Evolutionary conservation across 2,888 invertebrate genomes (phyloP), one percentile per base, ranked within the genome.

Genomic region (Meloe dianella): DNA sequence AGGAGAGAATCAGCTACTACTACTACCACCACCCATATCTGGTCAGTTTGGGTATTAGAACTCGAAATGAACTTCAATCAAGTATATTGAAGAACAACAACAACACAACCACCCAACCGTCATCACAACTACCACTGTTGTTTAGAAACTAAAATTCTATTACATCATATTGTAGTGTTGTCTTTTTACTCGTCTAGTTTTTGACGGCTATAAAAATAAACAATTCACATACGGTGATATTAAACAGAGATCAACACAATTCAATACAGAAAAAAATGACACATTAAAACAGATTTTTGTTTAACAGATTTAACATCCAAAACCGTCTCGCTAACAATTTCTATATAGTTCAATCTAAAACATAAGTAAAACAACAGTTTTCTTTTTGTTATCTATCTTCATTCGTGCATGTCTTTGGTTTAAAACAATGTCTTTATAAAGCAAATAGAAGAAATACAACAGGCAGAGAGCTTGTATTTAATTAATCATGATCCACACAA

Each of bases 121-220:
- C 47, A 17, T 5, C 6, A 20, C 47, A 10, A 47, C 47, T 20
- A 47, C 47, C 47, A 47, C 47, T 9, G 8, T n/a, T n/a, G n/a
- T 10, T 22, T 47, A 47, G 27, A n/a, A n/a, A 47, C 47, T 47
- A 4, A 17, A 17, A 47, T 7, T 47, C 2, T 20, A 20, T 47
- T 47, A 47, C 47, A 47, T 47, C 47, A 47, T 47, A 47, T 5
- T 41, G 17, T 27, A 27, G 8, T 22, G 20, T 47, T 20, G 47
- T n/a, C 7, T 41, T n/a, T 20, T 47, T 47, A 22, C 2, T 4
- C 8, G 2, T 8, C 32, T 41, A n/a, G 41, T 41, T 41, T n/a
- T 47, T 47, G 47, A 20, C 47, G 20, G 9, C 47, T 47, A 47
- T 47, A 47, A 47, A 47, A 47, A 47, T 47, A 47, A 47, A 47